Base-by-base conservation (phyloP, 2,797 vertebrate species). In the Sciurus vulgaris region DNA sequence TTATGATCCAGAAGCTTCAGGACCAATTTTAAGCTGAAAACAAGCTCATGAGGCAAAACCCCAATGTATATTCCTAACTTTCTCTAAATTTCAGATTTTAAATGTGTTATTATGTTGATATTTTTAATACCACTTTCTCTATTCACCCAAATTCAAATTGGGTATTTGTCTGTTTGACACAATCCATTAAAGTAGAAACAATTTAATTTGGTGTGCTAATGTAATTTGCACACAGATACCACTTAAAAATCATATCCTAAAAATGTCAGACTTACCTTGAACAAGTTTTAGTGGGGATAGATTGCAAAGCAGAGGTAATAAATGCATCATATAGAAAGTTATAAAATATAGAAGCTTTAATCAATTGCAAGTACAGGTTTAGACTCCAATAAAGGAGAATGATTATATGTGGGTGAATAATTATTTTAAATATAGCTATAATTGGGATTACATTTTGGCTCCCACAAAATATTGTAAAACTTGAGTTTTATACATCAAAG, bases 191-290 rank as follows among this genome's bases (percentile, higher is more conserved):
- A 86, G 93, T 91, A 95, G 96, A 97, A 97, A 89, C 94, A 96
- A 78, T 97, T 89, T 95, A 95, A 93, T 97, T 89, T 94, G 91
- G 35, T 78, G 56, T 69, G 24, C 76, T 92, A 87, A 96, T 93
- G 35, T 92, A 89, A 96, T 95, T 94, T 96, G 49, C 85, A 89
- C 91, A 92, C 13, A 94, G 49, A 61, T 96, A 96, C 49, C 76
- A 72, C 86, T 95, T 95, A 84, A 95, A 97, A 96, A 85, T 81
- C 61, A 65, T 59, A 28, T 84, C 79, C 81, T 97, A 97, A 97
- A 97, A 97, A 93, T 89, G 81, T 93, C 97, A 94, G 61, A 67
- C 77, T 90, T 97, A 81, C 91, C 91, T 96, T 89, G 94, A 97
- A 86, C 63, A 92, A 56, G 47, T 92, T 95, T 96, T 96, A 90